phyloP scores from a whole-genome alignment of 92 coral and sea anemone species.

The Parazoanthus atlanticus region DNA sequence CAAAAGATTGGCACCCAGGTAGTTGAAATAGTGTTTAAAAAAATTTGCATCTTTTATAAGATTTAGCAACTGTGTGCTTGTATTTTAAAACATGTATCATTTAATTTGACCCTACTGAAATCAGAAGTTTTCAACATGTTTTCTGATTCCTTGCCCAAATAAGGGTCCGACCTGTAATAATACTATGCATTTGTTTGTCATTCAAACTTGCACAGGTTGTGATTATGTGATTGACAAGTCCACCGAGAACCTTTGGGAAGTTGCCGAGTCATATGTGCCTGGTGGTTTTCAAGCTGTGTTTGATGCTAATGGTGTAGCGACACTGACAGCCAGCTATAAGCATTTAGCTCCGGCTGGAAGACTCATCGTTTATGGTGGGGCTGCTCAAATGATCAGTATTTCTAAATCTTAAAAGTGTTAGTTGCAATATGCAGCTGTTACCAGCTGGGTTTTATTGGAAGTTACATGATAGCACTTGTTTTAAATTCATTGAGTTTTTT shows the following conservation, averaged over 20 bases:
- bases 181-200: not conserved
- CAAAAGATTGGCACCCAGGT: too few species aligned
- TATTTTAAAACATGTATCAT: too few species aligned
- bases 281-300: conserved; percentile 83
- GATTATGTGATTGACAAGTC: conserved; percentile 97
- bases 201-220: conserved; percentile 63
- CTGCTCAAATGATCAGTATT: not conserved
- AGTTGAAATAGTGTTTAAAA: too few species aligned
- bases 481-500: too few species aligned
- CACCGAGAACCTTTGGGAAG: conserved; percentile 80
- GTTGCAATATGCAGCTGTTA: too few species aligned
- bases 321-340: conserved; percentile 78
- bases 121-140: not conserved
- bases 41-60: too few species aligned
- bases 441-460: too few species aligned
- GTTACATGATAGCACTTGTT: too few species aligned
- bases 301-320: conserved; percentile 98
- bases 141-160: not conserved
- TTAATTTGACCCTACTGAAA: too few species aligned
- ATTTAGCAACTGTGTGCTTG: too few species aligned
- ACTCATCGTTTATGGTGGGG: conserved; percentile 88
- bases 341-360: conserved; percentile 93
- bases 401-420: too few species aligned
- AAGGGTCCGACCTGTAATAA: not conserved
- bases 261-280: conserved; percentile 63